Conservation (phyloP, 2,888 invertebrate species). For the Marasmarcha lunaedactyla region DNA sequence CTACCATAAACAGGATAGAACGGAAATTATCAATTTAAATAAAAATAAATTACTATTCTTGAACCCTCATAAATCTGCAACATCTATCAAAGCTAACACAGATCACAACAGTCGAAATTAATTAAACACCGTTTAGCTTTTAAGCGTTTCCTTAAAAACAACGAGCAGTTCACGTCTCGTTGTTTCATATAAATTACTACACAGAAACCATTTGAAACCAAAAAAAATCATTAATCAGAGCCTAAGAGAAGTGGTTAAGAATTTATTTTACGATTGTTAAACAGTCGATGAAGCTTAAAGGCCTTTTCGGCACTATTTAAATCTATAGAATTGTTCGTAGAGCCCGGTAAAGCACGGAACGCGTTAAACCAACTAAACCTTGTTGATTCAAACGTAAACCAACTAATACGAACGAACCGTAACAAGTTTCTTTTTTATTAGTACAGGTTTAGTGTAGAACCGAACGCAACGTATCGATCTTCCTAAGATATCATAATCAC, state of each 20-base stretch:
- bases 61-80: too few relatives aligned
- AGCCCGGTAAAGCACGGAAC: slow-evolving; percentile 54
- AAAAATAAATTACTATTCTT: too few relatives aligned
- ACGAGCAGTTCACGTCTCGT: too few relatives aligned
- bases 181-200: too few relatives aligned
- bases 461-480: slow-evolving; percentile 63
- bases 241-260: slow-evolving; percentile 66
- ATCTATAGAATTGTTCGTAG: slow-evolving; percentile 61
- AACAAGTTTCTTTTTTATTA: slow-evolving; percentile 68
- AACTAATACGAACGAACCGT: slow-evolving; percentile 48
- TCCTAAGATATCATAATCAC: slow-evolving; percentile 69
- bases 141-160: background rate
- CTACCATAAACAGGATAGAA: too few relatives aligned
- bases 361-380: slow-evolving; percentile 45
- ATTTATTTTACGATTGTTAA: slow-evolving; percentile 70
- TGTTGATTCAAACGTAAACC: slow-evolving; percentile 67
- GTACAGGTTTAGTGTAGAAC: slow-evolving; percentile 65
- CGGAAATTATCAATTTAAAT: too few relatives aligned
- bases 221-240: slow-evolving; percentile 70
- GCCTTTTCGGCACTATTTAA: slow-evolving; percentile 65
- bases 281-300: slow-evolving; percentile 67
- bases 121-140: too few relatives aligned
- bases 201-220: too few relatives aligned
- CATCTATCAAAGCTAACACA: too few relatives aligned
- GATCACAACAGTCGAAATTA: too few relatives aligned